Conservation (phyloP, 2,113 vertebrate genomes). For the Dasyurus viverrinus region DNA sequence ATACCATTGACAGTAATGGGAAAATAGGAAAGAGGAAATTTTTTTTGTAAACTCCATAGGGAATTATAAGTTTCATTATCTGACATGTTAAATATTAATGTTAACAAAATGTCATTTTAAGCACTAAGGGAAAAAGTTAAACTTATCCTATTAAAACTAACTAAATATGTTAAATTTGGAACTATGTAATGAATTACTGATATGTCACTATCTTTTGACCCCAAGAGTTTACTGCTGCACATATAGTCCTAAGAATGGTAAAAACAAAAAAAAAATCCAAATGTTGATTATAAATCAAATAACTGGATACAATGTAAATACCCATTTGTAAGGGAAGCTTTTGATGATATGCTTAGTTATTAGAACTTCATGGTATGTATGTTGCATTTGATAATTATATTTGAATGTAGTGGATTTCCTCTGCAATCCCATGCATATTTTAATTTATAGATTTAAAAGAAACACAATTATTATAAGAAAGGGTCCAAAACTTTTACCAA, state of each 20-base stretch:
- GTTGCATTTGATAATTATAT: background rate
- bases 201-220: background rate
- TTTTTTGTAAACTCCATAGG: background rate
- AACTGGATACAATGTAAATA: background rate
- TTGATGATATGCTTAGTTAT: too few relatives aligned
- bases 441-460: background rate
- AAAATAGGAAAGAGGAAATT: background rate
- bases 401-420: background rate
- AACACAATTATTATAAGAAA: background rate
- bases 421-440: background rate
- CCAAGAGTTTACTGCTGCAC: background rate
- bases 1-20: background rate
- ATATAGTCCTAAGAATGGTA: background rate
- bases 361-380: too few relatives aligned
- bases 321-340: background rate
- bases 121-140: background rate
- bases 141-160: background rate
- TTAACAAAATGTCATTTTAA: conserved; percentile 23
- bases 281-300: background rate
- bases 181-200: background rate
- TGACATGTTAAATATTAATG: conserved; percentile 24
- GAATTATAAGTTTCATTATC: conserved; percentile 15
- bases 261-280: background rate
- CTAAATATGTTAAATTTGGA: background rate
- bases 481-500: background rate